Evolutionary conservation across 2,888 invertebrate genomes (phyloP).

Genomic region (Chironomus riparius): DNA sequence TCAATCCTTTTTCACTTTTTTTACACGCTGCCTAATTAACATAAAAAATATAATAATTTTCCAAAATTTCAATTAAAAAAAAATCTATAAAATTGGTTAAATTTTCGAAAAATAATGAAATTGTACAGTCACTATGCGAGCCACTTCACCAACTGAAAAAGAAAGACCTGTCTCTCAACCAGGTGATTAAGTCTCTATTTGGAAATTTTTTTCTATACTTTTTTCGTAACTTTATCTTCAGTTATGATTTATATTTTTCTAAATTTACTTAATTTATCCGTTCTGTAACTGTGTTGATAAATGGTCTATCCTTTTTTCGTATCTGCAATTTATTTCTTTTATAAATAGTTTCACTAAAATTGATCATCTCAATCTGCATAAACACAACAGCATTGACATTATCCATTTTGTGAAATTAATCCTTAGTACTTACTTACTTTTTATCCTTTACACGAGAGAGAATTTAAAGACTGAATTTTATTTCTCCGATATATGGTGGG

Average conservation of each 20-base stretch:
- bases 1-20: constrained; percentile 7
- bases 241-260: background rate
- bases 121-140: constrained; percentile 31
- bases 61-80: background rate
- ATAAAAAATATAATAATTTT: constrained; percentile 25
- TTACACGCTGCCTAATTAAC: constrained; percentile 26
- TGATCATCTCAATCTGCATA: too few species aligned
- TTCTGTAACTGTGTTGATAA: constrained; percentile 3
- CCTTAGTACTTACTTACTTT: background rate
- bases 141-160: constrained; percentile 32
- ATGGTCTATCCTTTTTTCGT: constrained; percentile 9
- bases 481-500: background rate
- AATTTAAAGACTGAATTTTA: background rate
- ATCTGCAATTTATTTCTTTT: background rate
- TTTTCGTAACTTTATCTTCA: constrained; percentile 1
- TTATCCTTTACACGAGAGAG: background rate
- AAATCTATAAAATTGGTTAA: constrained; percentile 1
- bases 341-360: background rate
- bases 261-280: background rate
- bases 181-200: constrained; percentile 29
- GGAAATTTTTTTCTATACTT: constrained; percentile 1
- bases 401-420: background rate
- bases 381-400: too few species aligned
- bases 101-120: constrained; percentile 8
- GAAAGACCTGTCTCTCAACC: constrained; percentile 33